Conservation (phyloP, 2,113 vertebrate genomes). For the Thunnus thynnus region DNA sequence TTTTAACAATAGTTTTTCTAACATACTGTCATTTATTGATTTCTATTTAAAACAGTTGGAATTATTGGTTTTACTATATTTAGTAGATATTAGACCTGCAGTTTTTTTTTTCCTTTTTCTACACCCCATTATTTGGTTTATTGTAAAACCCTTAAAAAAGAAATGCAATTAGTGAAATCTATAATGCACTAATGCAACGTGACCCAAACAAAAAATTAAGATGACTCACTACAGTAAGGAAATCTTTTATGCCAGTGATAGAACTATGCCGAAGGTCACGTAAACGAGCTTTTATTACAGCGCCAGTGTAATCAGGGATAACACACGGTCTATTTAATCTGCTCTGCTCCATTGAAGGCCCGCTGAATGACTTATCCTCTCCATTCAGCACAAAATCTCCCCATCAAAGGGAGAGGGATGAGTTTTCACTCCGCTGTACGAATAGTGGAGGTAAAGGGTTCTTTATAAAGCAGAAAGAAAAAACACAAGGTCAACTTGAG, state of each 20-base stretch:
- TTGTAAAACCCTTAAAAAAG: too few relatives aligned
- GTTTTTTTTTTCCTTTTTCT: too few relatives aligned
- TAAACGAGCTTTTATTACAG: slow-evolving; percentile 59
- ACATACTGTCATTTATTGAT: too few relatives aligned
- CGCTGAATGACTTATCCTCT: slow-evolving; percentile 65
- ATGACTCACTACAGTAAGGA: slow-evolving; percentile 5
- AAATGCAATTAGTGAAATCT: background rate
- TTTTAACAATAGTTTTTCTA: too few relatives aligned
- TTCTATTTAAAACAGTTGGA: too few relatives aligned
- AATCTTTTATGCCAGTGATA: background rate
- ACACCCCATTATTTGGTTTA: too few relatives aligned
- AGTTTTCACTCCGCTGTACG: slow-evolving; percentile 42
- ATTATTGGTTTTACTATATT: too few relatives aligned
- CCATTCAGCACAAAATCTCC: slow-evolving; percentile 61
- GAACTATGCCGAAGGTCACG: slow-evolving; percentile 34
- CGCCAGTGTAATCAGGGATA: slow-evolving; percentile 57
- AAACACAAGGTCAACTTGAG: slow-evolving; percentile 20
- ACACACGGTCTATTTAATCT: slow-evolving; percentile 68
- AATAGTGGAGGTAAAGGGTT: slow-evolving; percentile 30
- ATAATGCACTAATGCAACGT: background rate
- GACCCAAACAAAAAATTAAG: background rate
- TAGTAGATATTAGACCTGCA: too few relatives aligned
- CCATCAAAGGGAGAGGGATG: slow-evolving; percentile 69
- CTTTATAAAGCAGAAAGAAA: slow-evolving; percentile 29
- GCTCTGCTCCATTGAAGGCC: slow-evolving; percentile 62